A percentile compares a stretch with the other conserved stretches of the same genome.
Evolutionary conservation across 2,888 invertebrate genomes (phyloP).

Genomic region (Poecilobothrus nobilitatus): DNA sequence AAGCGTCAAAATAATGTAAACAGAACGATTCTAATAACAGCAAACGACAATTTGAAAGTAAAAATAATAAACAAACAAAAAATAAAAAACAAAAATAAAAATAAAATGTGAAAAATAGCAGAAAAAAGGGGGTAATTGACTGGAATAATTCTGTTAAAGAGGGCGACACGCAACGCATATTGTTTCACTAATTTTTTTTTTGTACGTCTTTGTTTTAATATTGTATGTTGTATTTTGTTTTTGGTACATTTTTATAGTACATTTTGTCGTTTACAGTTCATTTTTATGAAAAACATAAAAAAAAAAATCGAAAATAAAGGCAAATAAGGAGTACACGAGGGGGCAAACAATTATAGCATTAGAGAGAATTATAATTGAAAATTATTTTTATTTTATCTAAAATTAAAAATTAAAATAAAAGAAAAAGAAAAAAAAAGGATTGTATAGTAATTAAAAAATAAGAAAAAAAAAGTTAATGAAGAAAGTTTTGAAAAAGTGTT

Average conservation of each 20-base stretch:
- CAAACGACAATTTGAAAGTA: not conserved
- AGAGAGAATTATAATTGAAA: not conserved
- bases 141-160: not conserved
- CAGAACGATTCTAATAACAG: not conserved
- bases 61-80: not conserved
- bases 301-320: too few species aligned
- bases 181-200: too few species aligned
- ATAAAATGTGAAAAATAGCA: not conserved
- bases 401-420: not conserved
- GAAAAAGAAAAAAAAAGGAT: not conserved
- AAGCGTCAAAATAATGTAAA: constrained; percentile 4
- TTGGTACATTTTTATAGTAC: too few species aligned
- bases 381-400: not conserved
- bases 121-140: constrained; percentile 2
- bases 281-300: too few species aligned
- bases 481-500: not conserved
- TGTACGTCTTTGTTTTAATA: too few species aligned
- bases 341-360: not conserved
- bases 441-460: not conserved
- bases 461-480: not conserved
- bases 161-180: not conserved
- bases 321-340: too few species aligned
- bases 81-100: not conserved
- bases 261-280: not conserved
- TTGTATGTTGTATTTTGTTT: too few species aligned